A percentile compares a stretch with the other conserved stretches of the same genome.
phyloP scores from a whole-genome alignment of 1,140 invertebrate genomes.

The roundworm (Caenorhabditis elegans) region DNA sequence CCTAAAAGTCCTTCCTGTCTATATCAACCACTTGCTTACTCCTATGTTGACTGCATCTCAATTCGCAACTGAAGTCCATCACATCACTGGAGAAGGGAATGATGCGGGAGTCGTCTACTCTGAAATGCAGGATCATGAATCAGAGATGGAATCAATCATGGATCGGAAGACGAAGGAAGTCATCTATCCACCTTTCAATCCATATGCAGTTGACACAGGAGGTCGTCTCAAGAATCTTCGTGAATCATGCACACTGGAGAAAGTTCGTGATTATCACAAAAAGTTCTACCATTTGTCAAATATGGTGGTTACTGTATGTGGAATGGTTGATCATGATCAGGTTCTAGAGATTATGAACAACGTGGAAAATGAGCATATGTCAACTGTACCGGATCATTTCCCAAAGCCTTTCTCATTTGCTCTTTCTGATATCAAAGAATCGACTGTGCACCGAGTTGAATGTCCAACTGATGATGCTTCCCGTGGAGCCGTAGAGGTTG shows the following conservation, averaged over 20 bases:
- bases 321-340: conserved; percentile 77
- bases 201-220: conserved; percentile 75
- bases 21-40: conserved; percentile 84
- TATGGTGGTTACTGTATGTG: conserved; percentile 80
- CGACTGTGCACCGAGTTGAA: conserved; percentile 69
- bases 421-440: conserved; percentile 72
- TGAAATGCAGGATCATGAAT: conserved; percentile 79
- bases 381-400: conserved; percentile 69
- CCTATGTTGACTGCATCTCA: conserved; percentile 79
- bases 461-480: conserved; percentile 85
- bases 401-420: conserved; percentile 53
- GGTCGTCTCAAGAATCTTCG: conserved; percentile 82
- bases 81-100: conserved; percentile 81
- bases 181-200: conserved; percentile 49
- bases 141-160: conserved; percentile 59
- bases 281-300: conserved; percentile 88
- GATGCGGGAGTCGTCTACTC: conserved; percentile 89
- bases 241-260: conserved; percentile 76
- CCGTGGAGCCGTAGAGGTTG: conserved; percentile 78
- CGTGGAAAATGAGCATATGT: conserved; percentile 71
- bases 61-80: conserved; percentile 86
- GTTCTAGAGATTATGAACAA: conserved; percentile 76
- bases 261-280: conserved; percentile 80
- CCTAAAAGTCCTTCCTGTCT: conserved; percentile 82
- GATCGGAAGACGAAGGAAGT: conserved; percentile 49